phyloP scores from a whole-genome alignment of 2,888 invertebrate species.

The Drosophila glabriapex region DNA sequence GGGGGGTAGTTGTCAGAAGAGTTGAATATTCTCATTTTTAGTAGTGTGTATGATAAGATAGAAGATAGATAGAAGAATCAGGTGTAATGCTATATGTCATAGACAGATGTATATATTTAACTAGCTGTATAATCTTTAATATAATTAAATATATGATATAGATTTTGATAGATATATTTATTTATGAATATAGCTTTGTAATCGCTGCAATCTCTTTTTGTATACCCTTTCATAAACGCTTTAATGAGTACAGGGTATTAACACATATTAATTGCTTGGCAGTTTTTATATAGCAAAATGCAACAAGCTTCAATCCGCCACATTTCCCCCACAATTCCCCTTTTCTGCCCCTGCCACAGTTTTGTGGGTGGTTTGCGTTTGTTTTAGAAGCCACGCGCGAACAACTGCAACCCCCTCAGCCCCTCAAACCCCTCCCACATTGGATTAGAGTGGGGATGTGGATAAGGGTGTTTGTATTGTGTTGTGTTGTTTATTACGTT shows the following conservation, averaged over 20 bases:
- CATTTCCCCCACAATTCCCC: neutral
- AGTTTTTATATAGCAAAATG: slow-evolving; percentile 18
- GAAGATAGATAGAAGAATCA: neutral
- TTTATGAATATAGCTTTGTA: neutral
- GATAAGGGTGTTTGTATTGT: neutral
- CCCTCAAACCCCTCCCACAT: neutral
- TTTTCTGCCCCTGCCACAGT: neutral
- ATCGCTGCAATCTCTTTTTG: neutral
- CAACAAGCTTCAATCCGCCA: slow-evolving; percentile 24
- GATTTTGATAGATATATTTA: neutral
- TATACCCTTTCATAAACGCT: neutral
- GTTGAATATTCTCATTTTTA: neutral
- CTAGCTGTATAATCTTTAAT: neutral
- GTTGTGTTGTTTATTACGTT: slow-evolving; percentile 11
- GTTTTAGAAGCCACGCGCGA: slow-evolving; percentile 67
- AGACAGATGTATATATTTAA: neutral
- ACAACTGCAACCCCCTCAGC: slow-evolving; percentile 14
- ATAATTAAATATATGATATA: neutral
- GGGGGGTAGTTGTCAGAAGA: neutral
- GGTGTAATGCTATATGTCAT: neutral
- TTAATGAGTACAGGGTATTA: neutral
- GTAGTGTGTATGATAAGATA: neutral
- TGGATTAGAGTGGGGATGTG: neutral
- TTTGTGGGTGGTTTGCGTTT: slow-evolving; percentile 67
- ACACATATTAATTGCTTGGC: slow-evolving; percentile 24